Evolutionary conservation across 2,888 invertebrate species (phyloP), one percentile per base, ranked within the genome.

Genomic region (Nezara viridula): DNA sequence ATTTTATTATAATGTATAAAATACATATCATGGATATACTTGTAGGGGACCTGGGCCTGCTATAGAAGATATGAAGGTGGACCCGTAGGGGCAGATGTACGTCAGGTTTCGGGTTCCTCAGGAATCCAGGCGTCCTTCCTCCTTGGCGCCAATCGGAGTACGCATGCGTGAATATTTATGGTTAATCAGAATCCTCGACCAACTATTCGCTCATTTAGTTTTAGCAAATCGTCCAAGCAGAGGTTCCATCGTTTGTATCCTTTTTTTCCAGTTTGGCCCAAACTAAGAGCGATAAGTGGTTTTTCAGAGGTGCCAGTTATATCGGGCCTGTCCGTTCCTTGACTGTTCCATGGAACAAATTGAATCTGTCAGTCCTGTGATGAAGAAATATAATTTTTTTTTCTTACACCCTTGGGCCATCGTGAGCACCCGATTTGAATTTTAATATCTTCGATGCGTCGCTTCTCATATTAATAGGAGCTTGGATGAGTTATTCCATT

Each of bases 111-210:
- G 81, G 81, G 81, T 81, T 81, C 81, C 81, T 81, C 52, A 52
- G 86, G 86, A 86, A 86, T 86, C 52, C 86, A 32, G 86, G 55
- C 55, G 86, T n/a, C 86, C 86, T 86, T 86, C 86, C 81, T 40
- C 21, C 37, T n/a, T 55, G 86, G 86, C 86, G 86, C 52, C 52
- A 55, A 60, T 14, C 32, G 40, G 40, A 37, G 50, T 55, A 52
- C 86, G 86, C 86, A 55, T 86, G 44, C 60, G n/a, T 86, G n/a
- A 86, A 60, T 86, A 86, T 60, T 86, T 60, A 60, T 86, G 21
- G 40, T 24, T 44, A 77, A 77, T 77, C 40, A 77, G 40, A 24
- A 40, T 10, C 24, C 21, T 9, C 37, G 3, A 19, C 9, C 66
- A 37, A 73, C 19, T 60, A 32, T 60, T 16, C 60, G 1, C 19